Evolutionary conservation across 2,113 vertebrate species (phyloP).

Genomic region (Pedionomus torquatus): DNA sequence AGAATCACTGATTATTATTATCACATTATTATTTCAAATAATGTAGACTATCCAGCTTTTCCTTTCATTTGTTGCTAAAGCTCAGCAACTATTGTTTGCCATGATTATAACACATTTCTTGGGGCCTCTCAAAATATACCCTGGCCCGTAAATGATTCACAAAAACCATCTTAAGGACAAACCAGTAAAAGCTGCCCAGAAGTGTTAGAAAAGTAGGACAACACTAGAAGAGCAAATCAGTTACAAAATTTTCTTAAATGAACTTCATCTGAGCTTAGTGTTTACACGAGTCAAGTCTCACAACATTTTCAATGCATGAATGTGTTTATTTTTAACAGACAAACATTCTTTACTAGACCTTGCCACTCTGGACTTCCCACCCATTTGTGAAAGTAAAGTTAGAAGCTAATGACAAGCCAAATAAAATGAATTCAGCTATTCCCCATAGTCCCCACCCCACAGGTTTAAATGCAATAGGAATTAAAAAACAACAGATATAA

Average conservation of each 20-base stretch:
- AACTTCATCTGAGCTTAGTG: not conserved
- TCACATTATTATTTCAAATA: not conserved
- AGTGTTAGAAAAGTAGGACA: not conserved
- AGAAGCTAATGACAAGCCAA: not conserved
- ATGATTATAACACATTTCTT: not conserved
- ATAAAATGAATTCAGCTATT: not conserved
- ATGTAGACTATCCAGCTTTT: not conserved
- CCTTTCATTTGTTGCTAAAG: not conserved
- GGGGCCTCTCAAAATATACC: not conserved
- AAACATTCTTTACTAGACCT: not conserved
- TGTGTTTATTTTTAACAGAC: not conserved
- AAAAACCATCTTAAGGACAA: not conserved
- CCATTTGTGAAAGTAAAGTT: not conserved
- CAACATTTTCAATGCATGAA: not conserved
- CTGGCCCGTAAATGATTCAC: not conserved
- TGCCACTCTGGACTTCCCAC: not conserved
- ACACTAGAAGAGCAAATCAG: not conserved
- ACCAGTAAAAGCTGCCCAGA: not conserved
- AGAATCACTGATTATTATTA: not conserved
- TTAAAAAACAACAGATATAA: not conserved
- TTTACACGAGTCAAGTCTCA: not conserved
- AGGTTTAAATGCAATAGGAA: not conserved
- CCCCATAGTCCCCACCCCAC: not conserved
- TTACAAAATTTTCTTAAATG: not conserved
- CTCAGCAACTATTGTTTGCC: not conserved